phyloP scores from a whole-genome alignment of 1,140 invertebrate species.

The Trichogramma pretiosum region DNA sequence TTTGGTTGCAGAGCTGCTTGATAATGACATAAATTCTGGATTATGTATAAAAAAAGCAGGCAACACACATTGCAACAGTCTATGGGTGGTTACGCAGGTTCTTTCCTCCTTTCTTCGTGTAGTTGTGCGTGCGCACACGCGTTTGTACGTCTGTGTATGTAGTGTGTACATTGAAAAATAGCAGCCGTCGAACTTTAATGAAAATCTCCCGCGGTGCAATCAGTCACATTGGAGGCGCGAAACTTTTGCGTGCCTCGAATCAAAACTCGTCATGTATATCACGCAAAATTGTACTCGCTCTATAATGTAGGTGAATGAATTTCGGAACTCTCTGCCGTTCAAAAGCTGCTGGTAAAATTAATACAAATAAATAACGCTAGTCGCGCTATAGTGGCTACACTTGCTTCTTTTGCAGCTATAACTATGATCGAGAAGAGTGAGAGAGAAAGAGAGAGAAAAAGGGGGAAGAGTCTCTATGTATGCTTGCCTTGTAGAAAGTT shows the following conservation, averaged over 20 bases:
- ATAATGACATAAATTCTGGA: slow-evolving; percentile 11
- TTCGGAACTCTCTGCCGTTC: background rate
- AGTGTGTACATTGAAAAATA: too few relatives aligned
- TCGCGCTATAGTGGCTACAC: too few relatives aligned
- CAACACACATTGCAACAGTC: too few relatives aligned
- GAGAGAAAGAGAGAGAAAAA: slow-evolving; percentile 12
- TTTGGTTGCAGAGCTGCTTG: background rate
- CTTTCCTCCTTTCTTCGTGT: too few relatives aligned
- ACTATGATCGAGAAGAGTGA: background rate
- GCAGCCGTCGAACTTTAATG: slow-evolving; percentile 8
- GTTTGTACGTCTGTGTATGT: too few relatives aligned
- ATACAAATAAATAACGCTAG: slow-evolving; percentile 33
- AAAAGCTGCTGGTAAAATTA: slow-evolving; percentile 22
- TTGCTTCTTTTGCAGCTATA: too few relatives aligned
- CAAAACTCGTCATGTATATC: too few relatives aligned
- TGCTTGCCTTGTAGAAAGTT: slow-evolving; percentile 38
- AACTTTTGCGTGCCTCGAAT: background rate
- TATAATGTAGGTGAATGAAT: background rate
- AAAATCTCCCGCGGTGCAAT: slow-evolving; percentile 2
- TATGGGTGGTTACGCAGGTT: too few relatives aligned
- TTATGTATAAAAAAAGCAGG: background rate
- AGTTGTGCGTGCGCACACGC: background rate
- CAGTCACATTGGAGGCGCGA: background rate
- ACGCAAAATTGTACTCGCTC: too few relatives aligned
- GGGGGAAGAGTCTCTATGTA: too few relatives aligned